phyloP scores from a whole-genome alignment of 1,140 invertebrate species.

The Trichogramma pretiosum region DNA sequence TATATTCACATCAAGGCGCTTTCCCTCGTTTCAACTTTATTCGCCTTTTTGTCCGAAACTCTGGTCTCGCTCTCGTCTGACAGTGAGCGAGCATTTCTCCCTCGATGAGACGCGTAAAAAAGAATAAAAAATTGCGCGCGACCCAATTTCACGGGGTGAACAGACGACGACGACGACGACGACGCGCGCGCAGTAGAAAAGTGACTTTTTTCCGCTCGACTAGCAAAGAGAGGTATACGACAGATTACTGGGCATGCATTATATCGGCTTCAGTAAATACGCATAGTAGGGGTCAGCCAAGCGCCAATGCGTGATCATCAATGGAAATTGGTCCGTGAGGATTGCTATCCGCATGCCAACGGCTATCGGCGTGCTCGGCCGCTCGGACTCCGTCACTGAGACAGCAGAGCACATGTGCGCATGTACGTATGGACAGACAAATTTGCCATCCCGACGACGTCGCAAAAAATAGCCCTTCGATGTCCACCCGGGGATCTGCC shows the following conservation, averaged over 20 bases:
- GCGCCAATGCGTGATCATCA: conserved; percentile 17
- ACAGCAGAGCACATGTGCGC: too few relatives aligned
- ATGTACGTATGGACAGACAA: too few relatives aligned
- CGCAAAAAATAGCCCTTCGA: too few relatives aligned
- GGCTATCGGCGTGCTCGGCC: too few relatives aligned
- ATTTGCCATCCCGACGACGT: too few relatives aligned
- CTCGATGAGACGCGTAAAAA: not conserved
- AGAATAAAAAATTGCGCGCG: conserved; percentile 20
- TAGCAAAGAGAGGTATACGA: conserved; percentile 40
- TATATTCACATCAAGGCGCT: not conserved
- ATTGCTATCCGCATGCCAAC: not conserved
- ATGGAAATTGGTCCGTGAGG: conserved; percentile 18
- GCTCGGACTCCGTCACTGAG: not conserved
- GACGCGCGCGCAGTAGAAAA: conserved; percentile 22
- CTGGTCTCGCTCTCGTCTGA: conserved; percentile 5
- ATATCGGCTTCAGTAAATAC: not conserved
- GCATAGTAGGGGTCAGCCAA: conserved; percentile 1
- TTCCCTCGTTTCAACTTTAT: not conserved
- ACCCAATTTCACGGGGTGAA: conserved; percentile 25
- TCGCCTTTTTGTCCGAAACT: not conserved
- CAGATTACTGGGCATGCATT: conserved; percentile 33
- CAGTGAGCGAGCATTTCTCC: conserved; percentile 11
- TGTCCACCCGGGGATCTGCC: too few relatives aligned
- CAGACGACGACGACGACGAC: conserved; percentile 23
- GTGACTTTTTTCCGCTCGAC: conserved; percentile 34